Percentiles rank a stretch among this genome's conserved stretches.
Evolutionary conservation across 2,888 invertebrate species (phyloP).

Genomic region (Diaperis boleti): DNA sequence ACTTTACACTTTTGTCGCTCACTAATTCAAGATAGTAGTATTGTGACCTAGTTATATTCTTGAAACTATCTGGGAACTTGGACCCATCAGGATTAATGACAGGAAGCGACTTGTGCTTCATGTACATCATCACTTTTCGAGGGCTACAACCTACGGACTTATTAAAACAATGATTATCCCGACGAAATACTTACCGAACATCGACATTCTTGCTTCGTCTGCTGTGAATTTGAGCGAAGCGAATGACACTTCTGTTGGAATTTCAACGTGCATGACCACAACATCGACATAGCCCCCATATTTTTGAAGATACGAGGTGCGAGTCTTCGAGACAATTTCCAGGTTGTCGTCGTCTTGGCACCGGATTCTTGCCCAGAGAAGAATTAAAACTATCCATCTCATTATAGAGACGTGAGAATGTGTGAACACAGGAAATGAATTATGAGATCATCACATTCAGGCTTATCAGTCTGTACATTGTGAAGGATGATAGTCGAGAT

Average conservation of each 20-base stretch:
- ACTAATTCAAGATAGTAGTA: conserved; percentile 72
- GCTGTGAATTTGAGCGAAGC: conserved; percentile 61
- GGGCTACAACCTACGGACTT: conserved; percentile 56
- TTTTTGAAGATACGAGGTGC: conserved; percentile 56
- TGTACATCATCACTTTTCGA: conserved; percentile 74
- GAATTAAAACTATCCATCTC: conserved; percentile 19
- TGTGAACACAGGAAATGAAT: conserved; percentile 3
- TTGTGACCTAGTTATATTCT: conserved; percentile 62
- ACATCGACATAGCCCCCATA: conserved; percentile 60
- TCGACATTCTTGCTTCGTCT: conserved; percentile 57
- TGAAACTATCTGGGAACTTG: conserved; percentile 71
- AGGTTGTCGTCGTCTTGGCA: conserved; percentile 34
- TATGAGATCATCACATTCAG: conserved; percentile 19
- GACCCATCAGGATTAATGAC: conserved; percentile 86
- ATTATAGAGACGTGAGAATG: conserved; percentile 7
- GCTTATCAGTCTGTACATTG: not conserved
- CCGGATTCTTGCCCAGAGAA: conserved; percentile 7
- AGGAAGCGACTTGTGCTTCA: conserved; percentile 87
- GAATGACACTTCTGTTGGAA: conserved; percentile 60
- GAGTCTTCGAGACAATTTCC: conserved; percentile 52
- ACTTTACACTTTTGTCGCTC: conserved; percentile 73
- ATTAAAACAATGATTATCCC: not conserved
- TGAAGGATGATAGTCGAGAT: not conserved
- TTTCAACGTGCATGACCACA: conserved; percentile 59
- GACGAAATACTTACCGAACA: conserved; percentile 56